phyloP scores from a whole-genome alignment of 2,113 vertebrate genomes.

The Eulemur macaco region DNA sequence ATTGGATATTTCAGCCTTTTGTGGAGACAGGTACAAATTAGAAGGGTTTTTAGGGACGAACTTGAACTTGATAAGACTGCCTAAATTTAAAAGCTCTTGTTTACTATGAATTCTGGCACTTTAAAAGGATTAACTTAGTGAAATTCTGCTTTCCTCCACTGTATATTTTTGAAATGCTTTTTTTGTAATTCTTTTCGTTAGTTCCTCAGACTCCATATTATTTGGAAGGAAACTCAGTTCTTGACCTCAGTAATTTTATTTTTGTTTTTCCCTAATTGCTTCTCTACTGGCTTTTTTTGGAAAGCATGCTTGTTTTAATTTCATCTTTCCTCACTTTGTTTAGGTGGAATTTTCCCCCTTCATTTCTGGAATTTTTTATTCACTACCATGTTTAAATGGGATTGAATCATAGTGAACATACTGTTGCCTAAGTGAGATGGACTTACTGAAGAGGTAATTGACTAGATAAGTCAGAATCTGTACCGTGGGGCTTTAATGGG shows the following conservation, averaged over 20 bases:
- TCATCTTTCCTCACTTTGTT: background rate
- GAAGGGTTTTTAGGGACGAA: constrained; percentile 1
- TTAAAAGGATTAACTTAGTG: constrained; percentile 49
- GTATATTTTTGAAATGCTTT: background rate
- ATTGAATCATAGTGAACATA: background rate
- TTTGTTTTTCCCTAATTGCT: background rate
- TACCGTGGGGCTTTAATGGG: background rate
- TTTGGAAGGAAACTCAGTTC: constrained; percentile 4
- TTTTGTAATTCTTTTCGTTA: background rate
- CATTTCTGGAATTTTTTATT: constrained; percentile 20
- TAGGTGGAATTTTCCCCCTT: background rate
- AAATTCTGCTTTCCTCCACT: background rate
- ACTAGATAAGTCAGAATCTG: background rate
- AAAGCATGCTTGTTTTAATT: background rate
- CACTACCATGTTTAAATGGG: constrained; percentile 12
- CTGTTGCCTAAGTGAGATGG: background rate
- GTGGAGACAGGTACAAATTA: constrained; percentile 18
- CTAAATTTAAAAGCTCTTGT: background rate
- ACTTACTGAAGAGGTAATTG: background rate
- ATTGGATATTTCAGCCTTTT: background rate
- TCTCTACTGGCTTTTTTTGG: background rate
- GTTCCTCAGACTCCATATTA: background rate
- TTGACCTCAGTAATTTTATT: background rate
- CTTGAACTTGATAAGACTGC: constrained; percentile 12
- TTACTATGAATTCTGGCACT: constrained; percentile 34